Evolutionary conservation across 2,113 vertebrate genomes (phyloP), one percentile per base, ranked within the genome.

Genomic region (Tichodroma muraria): DNA sequence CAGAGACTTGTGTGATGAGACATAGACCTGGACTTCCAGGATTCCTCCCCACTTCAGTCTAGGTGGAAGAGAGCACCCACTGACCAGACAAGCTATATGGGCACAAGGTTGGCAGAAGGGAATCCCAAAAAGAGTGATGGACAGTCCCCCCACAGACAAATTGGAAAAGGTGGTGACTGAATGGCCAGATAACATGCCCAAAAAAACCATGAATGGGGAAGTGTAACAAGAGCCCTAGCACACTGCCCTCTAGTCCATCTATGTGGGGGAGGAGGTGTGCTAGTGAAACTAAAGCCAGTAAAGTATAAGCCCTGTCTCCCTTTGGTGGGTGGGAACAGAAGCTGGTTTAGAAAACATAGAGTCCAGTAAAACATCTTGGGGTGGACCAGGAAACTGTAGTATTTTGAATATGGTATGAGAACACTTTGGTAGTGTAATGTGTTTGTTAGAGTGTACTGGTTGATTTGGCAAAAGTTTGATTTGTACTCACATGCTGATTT

Each of bases 91-190:
- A 14, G 12, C 12, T 38, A 13, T 23, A 13, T 47, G 25, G 33
- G 19, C 0, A 1, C 9, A 47, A 18, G 27, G n/a, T 4, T 30
- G 44, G 24, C 0, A 0, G n/a, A 76, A 76, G 9, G n/a, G 44
- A 76, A 60, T 49, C 72, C 57, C 2, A 2, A 38, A 76, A 60
- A 31, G 23, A 42, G 56, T 14, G 27, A 60, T 37, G 15, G 25
- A 24, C 1, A 1, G 25, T 49, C 20, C 31, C 27, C 27, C 21
- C 21, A 60, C 12, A 31, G 44, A 25, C 12, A 19, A 8, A 14
- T 11, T 31, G 20, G 56, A 47, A 47, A 76, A 60, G 27, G 21
- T 38, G 15, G 44, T 76, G 27, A 14, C 25, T 47, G 27, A 31
- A 59, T 23, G 19, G n/a, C 25, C 42, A n/a, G 40, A 22, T 8